Evolutionary conservation across 2,113 vertebrate species (phyloP).

Genomic region (Gymnogyps californianus): DNA sequence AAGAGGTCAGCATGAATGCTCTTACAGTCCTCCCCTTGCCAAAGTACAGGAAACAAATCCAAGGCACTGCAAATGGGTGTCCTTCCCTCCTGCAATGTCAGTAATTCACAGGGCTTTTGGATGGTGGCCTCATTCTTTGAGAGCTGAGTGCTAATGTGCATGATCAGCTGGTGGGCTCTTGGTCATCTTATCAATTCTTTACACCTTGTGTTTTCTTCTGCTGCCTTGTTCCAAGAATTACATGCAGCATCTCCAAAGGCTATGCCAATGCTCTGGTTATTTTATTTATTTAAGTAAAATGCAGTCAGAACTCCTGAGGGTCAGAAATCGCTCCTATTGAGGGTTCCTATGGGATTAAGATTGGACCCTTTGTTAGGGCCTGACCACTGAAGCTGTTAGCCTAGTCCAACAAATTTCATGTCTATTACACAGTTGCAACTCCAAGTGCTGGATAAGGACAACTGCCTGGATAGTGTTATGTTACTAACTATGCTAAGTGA

Average conservation of each 20-base stretch:
- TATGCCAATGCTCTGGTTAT: not conserved
- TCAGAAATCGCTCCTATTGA: not conserved
- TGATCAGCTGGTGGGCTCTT: not conserved
- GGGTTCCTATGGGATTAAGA: not conserved
- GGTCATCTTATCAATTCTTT: not conserved
- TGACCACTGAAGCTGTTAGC: not conserved
- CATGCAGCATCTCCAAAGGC: not conserved
- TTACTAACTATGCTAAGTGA: not conserved
- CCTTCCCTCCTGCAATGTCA: not conserved
- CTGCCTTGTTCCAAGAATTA: not conserved
- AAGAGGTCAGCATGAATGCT: not conserved
- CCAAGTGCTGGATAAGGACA: not conserved
- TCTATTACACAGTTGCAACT: not conserved
- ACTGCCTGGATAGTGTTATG: not conserved
- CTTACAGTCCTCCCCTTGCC: not conserved
- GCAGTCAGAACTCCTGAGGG: not conserved
- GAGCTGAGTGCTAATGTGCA: not conserved
- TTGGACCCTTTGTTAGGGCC: fast-evolving
- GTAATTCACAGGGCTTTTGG: not conserved
- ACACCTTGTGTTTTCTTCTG: not conserved
- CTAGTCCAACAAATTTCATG: not conserved
- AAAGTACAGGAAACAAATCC: not conserved
- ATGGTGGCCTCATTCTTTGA: not conserved
- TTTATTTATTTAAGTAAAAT: not conserved
- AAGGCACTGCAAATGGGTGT: not conserved